Evolutionary conservation across 1,140 invertebrate genomes (phyloP).

Genomic region (Maconellicoccus hirsutus): DNA sequence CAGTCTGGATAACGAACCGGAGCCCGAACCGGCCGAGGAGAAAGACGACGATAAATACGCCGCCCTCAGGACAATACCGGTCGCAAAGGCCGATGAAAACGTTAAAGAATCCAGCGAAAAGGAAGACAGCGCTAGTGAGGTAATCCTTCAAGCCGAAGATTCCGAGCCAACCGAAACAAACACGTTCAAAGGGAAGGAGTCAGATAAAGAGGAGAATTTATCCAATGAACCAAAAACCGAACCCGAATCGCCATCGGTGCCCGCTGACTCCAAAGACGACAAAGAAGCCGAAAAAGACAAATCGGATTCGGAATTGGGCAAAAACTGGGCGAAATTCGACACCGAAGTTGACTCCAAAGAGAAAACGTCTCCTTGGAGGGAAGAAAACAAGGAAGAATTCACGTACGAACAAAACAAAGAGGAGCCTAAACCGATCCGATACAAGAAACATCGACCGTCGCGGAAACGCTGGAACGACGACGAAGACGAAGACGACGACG

Average conservation of each 20-base stretch:
- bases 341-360: neutral
- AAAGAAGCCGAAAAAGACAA: constrained; percentile 31
- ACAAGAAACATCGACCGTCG: constrained; percentile 32
- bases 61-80: constrained; percentile 53
- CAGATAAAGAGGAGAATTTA: neutral
- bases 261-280: constrained; percentile 29
- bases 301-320: constrained; percentile 31
- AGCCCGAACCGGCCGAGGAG: neutral
- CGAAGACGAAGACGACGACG: constrained; percentile 23
- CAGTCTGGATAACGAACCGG: constrained; percentile 25
- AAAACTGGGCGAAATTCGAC: neutral
- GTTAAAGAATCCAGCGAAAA: constrained; percentile 27
- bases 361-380: neutral
- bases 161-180: constrained; percentile 7
- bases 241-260: neutral
- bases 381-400: constrained; percentile 20
- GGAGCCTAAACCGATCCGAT: constrained; percentile 28
- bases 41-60: constrained; percentile 49
- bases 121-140: constrained; percentile 24
- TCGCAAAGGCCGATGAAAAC: constrained; percentile 40
- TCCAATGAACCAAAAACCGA: neutral
- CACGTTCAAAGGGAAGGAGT: neutral
- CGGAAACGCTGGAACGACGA: constrained; percentile 34
- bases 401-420: constrained; percentile 21
- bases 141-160: neutral